Conservation (phyloP, 2,888 invertebrate species). For the Alsophila aescularia region DNA sequence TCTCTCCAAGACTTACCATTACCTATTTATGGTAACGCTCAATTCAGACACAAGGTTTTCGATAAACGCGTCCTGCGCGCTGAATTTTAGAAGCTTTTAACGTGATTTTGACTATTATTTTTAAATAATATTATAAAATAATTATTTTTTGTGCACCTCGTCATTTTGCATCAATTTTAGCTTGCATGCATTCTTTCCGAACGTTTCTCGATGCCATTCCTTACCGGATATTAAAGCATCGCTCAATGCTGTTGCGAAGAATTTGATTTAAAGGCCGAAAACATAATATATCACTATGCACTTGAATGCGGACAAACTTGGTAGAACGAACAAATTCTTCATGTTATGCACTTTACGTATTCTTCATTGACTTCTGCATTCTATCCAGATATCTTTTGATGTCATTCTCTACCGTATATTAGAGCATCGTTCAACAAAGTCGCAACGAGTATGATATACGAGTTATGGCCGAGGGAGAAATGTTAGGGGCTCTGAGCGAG, state of each 20-base stretch:
- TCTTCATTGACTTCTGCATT: not conserved
- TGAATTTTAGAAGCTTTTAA: too few relatives aligned
- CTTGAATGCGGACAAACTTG: not conserved
- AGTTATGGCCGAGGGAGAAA: too few relatives aligned
- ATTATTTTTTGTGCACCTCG: constrained; percentile 2
- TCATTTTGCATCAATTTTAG: constrained; percentile 2
- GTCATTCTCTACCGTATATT: not conserved
- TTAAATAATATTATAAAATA: too few relatives aligned
- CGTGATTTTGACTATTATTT: too few relatives aligned
- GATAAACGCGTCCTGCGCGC: too few relatives aligned
- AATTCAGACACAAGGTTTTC: too few relatives aligned
- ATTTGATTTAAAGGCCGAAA: constrained; percentile 47
- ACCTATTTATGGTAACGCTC: too few relatives aligned
- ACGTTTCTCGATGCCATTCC: constrained; percentile 6
- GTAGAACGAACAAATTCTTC: not conserved
- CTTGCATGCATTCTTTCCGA: constrained; percentile 7
- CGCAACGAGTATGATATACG: not conserved
- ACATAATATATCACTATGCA: not conserved
- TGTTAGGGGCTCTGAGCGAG: too few relatives aligned
- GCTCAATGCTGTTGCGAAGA: constrained; percentile 63
- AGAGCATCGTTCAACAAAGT: not conserved
- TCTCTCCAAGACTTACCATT: too few relatives aligned
- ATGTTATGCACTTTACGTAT: not conserved
- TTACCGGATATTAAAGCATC: constrained; percentile 71
- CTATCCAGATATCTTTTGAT: not conserved